These are phyloP conservation scores for Acrobeloides nanus DNA, from an alignment of 2,888 invertebrate genomes.

Conservation along the genomic window DNA sequence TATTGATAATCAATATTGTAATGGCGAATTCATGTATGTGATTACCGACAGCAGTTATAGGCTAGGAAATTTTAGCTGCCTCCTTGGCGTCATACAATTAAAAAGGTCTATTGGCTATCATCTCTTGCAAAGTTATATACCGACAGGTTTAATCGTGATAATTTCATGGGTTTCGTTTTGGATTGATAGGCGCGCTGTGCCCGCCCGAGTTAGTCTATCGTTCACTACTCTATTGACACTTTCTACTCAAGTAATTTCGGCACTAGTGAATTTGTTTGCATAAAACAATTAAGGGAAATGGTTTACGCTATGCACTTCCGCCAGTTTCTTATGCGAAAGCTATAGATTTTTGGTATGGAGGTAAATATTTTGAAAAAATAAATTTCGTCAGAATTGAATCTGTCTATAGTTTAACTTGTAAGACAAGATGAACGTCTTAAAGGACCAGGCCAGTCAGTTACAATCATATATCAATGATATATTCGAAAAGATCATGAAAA, in stretches of 20 bases:
- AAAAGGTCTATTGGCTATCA: constrained; percentile 55
- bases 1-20: constrained; percentile 36
- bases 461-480: too few relatives aligned
- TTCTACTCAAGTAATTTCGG: constrained; percentile 32
- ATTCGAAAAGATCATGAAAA: too few relatives aligned
- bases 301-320: constrained; percentile 43
- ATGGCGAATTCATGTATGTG: constrained; percentile 41
- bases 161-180: constrained; percentile 39
- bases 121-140: constrained; percentile 42
- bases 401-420: too few relatives aligned
- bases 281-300: constrained; percentile 43
- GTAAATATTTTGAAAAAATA: constrained; percentile 28
- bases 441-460: too few relatives aligned
- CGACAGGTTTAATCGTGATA: constrained; percentile 35
- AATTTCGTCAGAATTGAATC: too few relatives aligned
- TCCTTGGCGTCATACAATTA: constrained; percentile 47
- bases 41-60: constrained; percentile 38
- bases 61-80: constrained; percentile 34
- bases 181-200: constrained; percentile 47
- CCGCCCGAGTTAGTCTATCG: constrained; percentile 47
- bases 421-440: too few relatives aligned
- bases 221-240: constrained; percentile 50
- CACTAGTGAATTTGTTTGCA: too few relatives aligned
- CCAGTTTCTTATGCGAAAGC: constrained; percentile 47
- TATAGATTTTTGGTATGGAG: constrained; percentile 51